Evolutionary conservation across 2,797 vertebrate species (phyloP), one percentile per base, ranked within the genome.

Genomic region (Acanthopagrus latus): DNA sequence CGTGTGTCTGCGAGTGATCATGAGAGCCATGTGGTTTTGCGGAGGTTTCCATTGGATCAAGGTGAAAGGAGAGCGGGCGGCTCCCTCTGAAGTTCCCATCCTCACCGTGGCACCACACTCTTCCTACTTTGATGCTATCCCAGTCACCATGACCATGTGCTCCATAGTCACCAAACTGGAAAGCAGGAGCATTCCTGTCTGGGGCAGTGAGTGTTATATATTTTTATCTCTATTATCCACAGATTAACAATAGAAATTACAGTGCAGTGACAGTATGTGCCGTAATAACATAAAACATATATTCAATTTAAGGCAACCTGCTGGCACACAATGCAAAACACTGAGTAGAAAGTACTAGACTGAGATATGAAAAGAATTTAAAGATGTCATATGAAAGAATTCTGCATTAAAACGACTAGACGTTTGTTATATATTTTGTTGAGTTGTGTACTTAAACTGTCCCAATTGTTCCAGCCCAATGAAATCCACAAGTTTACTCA

Each of bases 1-100:
- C 73, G 0, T 97, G 66, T 90, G 95, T 74, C 92, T 99, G 33
- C 96, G 95, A 82, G 94, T 92, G 29, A 95, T 97, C 89, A 98
- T 99, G 98, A 96, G 98, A 38, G 91, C 95, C 83, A 97, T 99
- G 98, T 99, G 98, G 98, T 98, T 99, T 75, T 96, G 96, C 0
- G 97, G 96, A 27, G 98, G 98, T 57, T 99, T 99, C 91, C 97
- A 99, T 70, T 97, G 95, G 92, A 95, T 99, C 85, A 95, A 89
- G 6, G 96, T 98, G 29, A 99, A 98, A 91, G 98, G 98, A 13
- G 94, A 92, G 38, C 96, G 87, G 65, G 98, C 95, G 0, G 77
- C 94, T 29, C 93, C 97, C 0, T 87, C 95, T 0, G 96, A 99
- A 85, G 97, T 95, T 0, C 91, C 98, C 20, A 98, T 99, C 88